Base-by-base conservation (phyloP, 2,888 invertebrate species). In the Stictocephala bisonia region DNA sequence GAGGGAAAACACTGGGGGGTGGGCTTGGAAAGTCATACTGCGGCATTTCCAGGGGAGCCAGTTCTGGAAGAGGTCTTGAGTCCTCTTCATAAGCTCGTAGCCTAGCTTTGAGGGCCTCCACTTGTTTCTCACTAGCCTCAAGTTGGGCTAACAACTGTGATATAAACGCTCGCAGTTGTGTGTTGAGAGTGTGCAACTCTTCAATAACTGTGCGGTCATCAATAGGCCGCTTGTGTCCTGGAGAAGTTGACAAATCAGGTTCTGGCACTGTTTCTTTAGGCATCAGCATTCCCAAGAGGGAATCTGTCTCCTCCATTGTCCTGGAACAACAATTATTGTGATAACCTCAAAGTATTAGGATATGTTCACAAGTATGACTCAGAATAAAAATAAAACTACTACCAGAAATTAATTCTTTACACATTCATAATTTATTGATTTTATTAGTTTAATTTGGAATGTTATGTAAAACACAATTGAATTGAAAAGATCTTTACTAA, bases 221-320 rank as follows among this genome's bases (percentile, higher is more conserved):
- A 82, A 90, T 91, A 2, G 89, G 89, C 78, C 85, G 85, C 80
- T 88, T 89, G 77, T 85, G 86, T 0, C 76, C 78, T 2, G 82
- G 76, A 29, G 81, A 24, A 13, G 70, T 44, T 1, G 66, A 50
- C 44, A 68, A 29, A 20, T 67, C 64, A 4, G 20, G 40, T 15
- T 58, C 60, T 13, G 48, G 56, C 24, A 72, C 78, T 29, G 71
- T 73, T 2, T 77, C 75, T 71, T 79, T 80, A 31, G 77, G 77
- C 29, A 81, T 77, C 35, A 89, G 82, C 56, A 84, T 81, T 40
- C 85, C 84, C 66, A 90, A 82, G 58, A 90, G 83, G 56, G 88
- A 88, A 80, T 91, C 91, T n/a, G 90, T 88, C 80, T 90, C 90
- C 80, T 90, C 89, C 78, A 92, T 89, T 24, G 89, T 88, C 82